These are phyloP conservation scores for Gnathonemus longibarbis DNA, from an alignment of 2,113 vertebrate genomes.

Conservation along the genomic window DNA sequence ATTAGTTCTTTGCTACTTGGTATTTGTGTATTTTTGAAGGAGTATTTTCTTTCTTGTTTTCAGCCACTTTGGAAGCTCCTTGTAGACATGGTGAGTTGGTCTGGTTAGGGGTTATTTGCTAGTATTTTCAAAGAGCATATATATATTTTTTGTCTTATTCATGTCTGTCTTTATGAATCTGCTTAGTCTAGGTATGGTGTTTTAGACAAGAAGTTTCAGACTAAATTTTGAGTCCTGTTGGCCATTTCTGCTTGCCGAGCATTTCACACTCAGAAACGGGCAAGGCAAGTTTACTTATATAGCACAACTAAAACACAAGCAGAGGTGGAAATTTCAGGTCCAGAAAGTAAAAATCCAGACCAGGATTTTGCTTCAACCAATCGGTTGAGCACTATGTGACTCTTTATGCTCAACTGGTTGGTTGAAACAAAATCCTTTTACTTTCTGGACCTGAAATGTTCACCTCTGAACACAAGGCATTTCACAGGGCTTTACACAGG, in stretches of 20 bases:
- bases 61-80: constrained; percentile 75
- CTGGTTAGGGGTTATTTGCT: not conserved
- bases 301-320: not conserved
- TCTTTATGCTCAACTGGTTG: no score
- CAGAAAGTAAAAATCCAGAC: no score
- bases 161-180: not conserved
- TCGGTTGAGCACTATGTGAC: no score
- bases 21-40: not conserved
- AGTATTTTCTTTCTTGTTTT: constrained; percentile 15
- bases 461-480: no score
- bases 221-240: not conserved
- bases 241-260: not conserved
- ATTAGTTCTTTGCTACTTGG: not conserved
- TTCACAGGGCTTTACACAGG: not conserved
- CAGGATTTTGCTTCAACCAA: no score
- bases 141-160: not conserved
- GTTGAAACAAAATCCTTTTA: no score
- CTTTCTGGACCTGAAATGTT: no score
- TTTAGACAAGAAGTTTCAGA: not conserved
- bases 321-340: no score
- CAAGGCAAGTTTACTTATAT: not conserved
- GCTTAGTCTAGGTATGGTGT: not conserved
- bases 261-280: not conserved
- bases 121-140: not conserved
- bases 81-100: constrained; percentile 64